Base-by-base conservation (phyloP, 2,888 invertebrate genomes). In the Caenorhabditis sp. region DNA sequence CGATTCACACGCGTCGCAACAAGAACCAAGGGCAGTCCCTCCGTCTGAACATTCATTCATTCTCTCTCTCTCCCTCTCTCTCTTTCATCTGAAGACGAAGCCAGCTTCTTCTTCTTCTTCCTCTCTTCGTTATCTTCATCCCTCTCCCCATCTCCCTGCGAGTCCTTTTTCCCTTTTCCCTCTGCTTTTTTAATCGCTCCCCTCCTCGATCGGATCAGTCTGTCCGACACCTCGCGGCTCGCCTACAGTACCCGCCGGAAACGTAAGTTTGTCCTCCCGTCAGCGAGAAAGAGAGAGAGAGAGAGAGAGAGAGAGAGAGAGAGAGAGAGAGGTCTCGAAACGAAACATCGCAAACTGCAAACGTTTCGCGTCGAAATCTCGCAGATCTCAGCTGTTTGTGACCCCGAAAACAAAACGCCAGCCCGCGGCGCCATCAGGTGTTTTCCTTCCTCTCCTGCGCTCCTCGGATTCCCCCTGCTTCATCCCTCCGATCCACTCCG, bases 311-410 rank as follows among this genome's bases (percentile, higher is more conserved):
- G n/a, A n/a, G n/a, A n/a, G n/a, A n/a, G n/a, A n/a, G n/a, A n/a
- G n/a, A n/a, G n/a, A n/a, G n/a, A n/a, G n/a, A n/a, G n/a, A n/a
- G 72, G 63, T 58, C 63, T 62, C 58, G 63, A 35, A 39, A 43
- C 61, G 72, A 72, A 63, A 53, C 37, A 56, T 50, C 37, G 41
- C 53, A 58, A 55, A 71, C 61, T 71, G 71, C 61, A 61, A 62
- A 59, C 48, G 37, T 48, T 39, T 53, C 41, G 55, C 48, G 65
- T 65, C 65, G 45, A 48, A 65, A 65, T 65, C 65, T 32, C 48
- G n/a, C 53, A 15, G 13, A 22, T 52, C 66, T 59, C 68, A 68
- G 68, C 68, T 68, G 68, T 68, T 68, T 68, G 68, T 68, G 52
- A 50, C 68, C 68, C 68, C 68, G 56, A 68, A 58, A 59, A 68